Percentiles rank a stretch among this genome's conserved stretches.
phyloP scores from a whole-genome alignment of 2,888 invertebrate genomes.

The Drosophila anomalata region DNA sequence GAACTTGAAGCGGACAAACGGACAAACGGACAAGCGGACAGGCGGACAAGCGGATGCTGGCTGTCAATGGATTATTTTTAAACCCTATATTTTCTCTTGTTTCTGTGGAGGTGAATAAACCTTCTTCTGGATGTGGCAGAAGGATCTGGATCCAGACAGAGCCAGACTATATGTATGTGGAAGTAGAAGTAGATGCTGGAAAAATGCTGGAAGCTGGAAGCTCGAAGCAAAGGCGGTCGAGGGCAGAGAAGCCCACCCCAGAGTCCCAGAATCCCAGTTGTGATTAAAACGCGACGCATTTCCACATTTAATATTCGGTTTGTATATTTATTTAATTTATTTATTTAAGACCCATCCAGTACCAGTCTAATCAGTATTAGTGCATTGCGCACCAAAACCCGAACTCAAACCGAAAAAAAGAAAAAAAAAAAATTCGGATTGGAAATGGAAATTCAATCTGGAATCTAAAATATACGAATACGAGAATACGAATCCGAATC shows the following conservation, averaged over 20 bases:
- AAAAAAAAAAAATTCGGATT: constrained; percentile 4
- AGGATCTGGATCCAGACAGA: neutral
- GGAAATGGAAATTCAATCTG: constrained; percentile 10
- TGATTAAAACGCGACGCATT: neutral
- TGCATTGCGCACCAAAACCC: constrained; percentile 23
- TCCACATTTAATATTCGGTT: constrained; percentile 9
- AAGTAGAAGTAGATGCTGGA: neutral
- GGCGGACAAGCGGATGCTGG: constrained; percentile 25
- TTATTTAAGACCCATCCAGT: neutral
- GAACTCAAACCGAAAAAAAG: neutral
- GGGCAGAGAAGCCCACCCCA: neutral
- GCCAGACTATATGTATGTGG: neutral
- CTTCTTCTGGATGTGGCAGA: neutral
- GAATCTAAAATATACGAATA: constrained; percentile 8
- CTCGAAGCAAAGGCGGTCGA: constrained; percentile 1
- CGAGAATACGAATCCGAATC: constrained; percentile 1
- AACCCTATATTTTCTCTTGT: constrained; percentile 15
- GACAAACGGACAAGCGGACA: neutral
- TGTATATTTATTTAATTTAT: neutral
- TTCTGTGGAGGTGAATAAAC: constrained; percentile 2
- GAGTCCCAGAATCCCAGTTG: constrained; percentile 1
- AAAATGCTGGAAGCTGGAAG: too few relatives aligned
- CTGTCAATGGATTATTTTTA: constrained; percentile 53
- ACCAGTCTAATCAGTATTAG: constrained; percentile 29
- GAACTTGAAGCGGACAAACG: neutral